Evolutionary conservation across 2,797 vertebrate species (phyloP), one percentile per base, ranked within the genome.

Genomic region (Varecia variegata): DNA sequence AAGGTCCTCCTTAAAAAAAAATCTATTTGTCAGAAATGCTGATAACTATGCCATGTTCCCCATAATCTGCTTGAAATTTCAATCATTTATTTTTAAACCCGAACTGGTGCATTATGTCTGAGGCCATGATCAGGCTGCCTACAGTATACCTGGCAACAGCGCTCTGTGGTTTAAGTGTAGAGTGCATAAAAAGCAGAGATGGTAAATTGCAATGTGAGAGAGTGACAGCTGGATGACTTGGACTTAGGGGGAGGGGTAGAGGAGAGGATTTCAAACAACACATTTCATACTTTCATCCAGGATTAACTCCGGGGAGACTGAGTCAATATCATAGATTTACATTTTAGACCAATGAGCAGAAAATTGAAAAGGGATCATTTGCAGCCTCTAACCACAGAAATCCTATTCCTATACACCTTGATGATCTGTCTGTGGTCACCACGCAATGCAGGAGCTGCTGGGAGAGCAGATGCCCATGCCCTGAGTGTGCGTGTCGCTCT

Each of bases 21-120:
- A 50, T 15, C 18, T 74, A 12, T n/a, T n/a, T 67, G 43, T 45
- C 87, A 79, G 90, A 92, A 96, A 89, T 38, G 32, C 70, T 73
- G n/a, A n/a, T n/a, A 83, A 54, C 32, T 2, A 0, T 27, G 12
- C 50, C 65, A 21, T 7, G 3, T 88, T 83, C 79, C 32, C 74
- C 27, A 3, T 25, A 15, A 7, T 27, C 35, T 52, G 21, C 13
- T 60, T 65, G 60, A 79, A 82, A 82, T 58, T 50, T 38, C 18
- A 47, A 0, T 93, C 12, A 21, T 77, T 50, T 90, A 17, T 84
- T 92, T 96, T 83, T 50, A n/a, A 68, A 92, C 70, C 38, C 70
- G 71, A 87, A 21, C 47, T 43, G 5, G n/a, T 25, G 3, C 3
- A 15, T 74, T 56, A 27, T 85, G 27, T 93, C 84, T 52, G 27